Percentiles rank a stretch among this genome's conserved stretches.
These are phyloP conservation scores for Glossophaga mutica DNA, from an alignment of 2,797 vertebrate genomes.

Conservation along the genomic window DNA sequence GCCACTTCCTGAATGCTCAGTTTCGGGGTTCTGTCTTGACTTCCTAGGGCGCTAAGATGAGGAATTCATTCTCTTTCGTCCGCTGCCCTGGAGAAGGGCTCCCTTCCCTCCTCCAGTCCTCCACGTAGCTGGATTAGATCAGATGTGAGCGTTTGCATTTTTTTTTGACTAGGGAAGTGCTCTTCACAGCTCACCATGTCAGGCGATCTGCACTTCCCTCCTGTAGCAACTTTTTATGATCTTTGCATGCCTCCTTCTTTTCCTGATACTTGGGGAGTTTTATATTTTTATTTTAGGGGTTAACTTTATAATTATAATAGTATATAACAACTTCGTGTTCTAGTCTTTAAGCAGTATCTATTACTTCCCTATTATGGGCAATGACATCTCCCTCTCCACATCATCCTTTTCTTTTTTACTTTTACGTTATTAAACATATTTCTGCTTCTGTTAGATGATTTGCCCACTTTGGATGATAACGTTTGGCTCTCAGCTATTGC, in stretches of 20 bases:
- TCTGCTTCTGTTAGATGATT: neutral
- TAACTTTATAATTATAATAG: neutral
- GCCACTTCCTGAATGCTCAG: neutral
- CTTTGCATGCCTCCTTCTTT: neutral
- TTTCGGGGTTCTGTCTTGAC: neutral
- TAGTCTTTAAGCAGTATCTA: neutral
- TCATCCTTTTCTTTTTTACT: neutral
- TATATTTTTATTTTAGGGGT: neutral
- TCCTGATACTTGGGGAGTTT: neutral
- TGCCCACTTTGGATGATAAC: neutral
- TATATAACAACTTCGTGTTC: neutral
- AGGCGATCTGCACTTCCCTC: neutral
- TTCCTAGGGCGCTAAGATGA: neutral
- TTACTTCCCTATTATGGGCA: neutral
- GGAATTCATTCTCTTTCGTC: neutral
- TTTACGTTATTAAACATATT: neutral
- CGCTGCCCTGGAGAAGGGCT: rapidly evolving
- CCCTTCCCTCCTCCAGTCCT: neutral
- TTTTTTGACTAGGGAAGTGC: neutral
- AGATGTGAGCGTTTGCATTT: neutral
- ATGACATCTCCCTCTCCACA: neutral
- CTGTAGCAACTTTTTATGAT: neutral
- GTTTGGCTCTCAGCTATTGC: neutral
- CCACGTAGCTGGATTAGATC: neutral
- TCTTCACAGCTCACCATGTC: neutral